A percentile compares a stretch with the other conserved stretches of the same genome.
These are phyloP conservation scores for Scomber scombrus DNA, from an alignment of 2,113 vertebrate genomes.

Conservation along the genomic window DNA sequence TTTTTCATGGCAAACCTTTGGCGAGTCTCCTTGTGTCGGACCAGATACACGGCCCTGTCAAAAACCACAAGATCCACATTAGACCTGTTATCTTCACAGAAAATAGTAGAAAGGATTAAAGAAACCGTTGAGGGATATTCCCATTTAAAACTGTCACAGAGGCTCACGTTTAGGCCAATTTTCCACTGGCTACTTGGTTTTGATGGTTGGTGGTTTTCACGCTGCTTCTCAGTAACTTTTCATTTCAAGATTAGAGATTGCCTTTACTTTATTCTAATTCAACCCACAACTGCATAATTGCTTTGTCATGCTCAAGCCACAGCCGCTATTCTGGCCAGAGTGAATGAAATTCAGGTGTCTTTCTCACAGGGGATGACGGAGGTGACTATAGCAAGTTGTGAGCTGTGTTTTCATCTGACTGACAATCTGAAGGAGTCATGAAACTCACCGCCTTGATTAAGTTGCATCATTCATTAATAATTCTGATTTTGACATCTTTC, in stretches of 20 bases:
- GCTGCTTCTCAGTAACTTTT: no score
- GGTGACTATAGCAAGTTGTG: not conserved
- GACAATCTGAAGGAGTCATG: not conserved
- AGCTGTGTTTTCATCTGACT: not conserved
- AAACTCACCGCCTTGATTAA: not conserved
- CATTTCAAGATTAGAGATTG: not conserved
- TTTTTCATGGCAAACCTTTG: slow-evolving; percentile 99
- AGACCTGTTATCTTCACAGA: not conserved
- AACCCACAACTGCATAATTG: not conserved
- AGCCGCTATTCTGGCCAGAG: not conserved
- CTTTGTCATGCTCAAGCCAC: not conserved
- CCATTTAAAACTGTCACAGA: not conserved
- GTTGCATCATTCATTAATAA: no score
- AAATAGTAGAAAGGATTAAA: not conserved
- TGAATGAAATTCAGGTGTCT: not conserved
- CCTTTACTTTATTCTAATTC: not conserved
- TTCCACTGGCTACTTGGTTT: no score
- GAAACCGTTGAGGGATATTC: not conserved
- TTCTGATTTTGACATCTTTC: no score
- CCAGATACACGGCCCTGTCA: slow-evolving; percentile 93
- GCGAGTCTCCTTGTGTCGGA: slow-evolving; percentile 93
- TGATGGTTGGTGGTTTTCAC: not conserved
- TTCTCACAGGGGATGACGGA: not conserved
- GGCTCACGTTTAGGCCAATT: no score
- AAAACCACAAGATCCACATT: slow-evolving; percentile 12